Conservation (phyloP, 2,797 vertebrate genomes). For the Semotilus atromaculatus region DNA sequence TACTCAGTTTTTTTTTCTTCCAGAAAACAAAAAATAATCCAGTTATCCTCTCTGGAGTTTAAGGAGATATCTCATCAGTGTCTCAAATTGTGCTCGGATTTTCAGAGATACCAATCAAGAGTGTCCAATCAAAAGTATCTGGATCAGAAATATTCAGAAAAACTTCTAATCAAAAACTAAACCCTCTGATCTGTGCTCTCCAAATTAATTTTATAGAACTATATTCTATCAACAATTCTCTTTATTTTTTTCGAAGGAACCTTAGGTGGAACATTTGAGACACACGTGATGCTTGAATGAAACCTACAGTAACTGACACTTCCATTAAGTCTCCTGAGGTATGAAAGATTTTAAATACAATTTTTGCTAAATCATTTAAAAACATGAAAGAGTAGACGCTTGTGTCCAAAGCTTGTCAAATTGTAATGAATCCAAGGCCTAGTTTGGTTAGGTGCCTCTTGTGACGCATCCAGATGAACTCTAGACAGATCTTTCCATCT, state of each 20-base stretch:
- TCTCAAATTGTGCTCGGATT: not conserved
- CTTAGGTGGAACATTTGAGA: not conserved
- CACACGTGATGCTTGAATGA: not conserved
- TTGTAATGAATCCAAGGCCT: not conserved
- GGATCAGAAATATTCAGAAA: not conserved
- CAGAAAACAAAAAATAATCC: no score
- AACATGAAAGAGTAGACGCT: conserved; percentile 8
- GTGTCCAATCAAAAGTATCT: not conserved
- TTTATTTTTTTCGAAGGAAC: not conserved
- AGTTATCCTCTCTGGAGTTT: not conserved
- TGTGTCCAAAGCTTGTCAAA: not conserved
- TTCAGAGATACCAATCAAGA: not conserved
- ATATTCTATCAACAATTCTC: not conserved
- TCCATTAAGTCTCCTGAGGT: not conserved
- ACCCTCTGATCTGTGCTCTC: not conserved
- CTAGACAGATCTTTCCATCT: conserved; percentile 59
- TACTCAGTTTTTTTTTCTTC: not conserved
- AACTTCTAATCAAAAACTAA: not conserved
- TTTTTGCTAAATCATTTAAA: not conserved
- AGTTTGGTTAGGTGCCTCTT: conserved; percentile 25
- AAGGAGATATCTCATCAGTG: not conserved
- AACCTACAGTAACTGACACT: not conserved
- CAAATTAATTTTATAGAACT: not conserved
- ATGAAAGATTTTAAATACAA: not conserved
- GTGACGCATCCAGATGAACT: conserved; percentile 49